A percentile compares a stretch with the other conserved stretches of the same genome.
Conservation (phyloP, 2,888 invertebrate genomes). For the Rhingia rostrata region DNA sequence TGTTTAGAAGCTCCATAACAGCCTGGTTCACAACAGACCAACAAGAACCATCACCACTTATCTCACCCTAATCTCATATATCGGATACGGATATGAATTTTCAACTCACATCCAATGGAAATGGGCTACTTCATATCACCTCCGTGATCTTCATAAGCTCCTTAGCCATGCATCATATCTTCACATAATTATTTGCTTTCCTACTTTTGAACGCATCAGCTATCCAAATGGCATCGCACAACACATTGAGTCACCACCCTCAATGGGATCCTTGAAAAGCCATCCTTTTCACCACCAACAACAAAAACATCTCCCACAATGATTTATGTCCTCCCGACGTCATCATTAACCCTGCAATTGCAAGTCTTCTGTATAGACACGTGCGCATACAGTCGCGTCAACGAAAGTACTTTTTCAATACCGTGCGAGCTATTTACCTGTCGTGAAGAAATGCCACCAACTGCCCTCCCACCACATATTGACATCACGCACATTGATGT, state of each 20-base stretch:
- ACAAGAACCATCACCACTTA: too few species aligned
- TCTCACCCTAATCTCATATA: too few species aligned
- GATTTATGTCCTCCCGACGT: conserved; percentile 21
- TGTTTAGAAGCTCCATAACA: too few species aligned
- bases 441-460: conserved; percentile 24
- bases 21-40: too few species aligned
- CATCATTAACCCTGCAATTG: not conserved
- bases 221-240: conserved; percentile 13
- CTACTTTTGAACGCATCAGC: conserved; percentile 1
- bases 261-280: not conserved
- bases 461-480: conserved; percentile 24
- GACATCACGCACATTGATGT: conserved; percentile 35
- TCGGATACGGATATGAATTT: too few species aligned
- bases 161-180: not conserved
- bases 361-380: conserved; percentile 7
- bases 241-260: conserved; percentile 14
- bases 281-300: conserved; percentile 17
- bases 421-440: conserved; percentile 52
- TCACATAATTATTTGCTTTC: conserved; percentile 39
- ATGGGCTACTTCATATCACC: not conserved
- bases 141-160: not conserved
- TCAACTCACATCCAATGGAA: not conserved
- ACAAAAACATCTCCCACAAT: not conserved
- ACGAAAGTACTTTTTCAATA: conserved; percentile 25
- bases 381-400: conserved; percentile 29